A percentile compares a stretch with the other conserved stretches of the same genome.
Evolutionary conservation across 2,888 invertebrate species (phyloP).

Genomic region (Drosophila antonietae): DNA sequence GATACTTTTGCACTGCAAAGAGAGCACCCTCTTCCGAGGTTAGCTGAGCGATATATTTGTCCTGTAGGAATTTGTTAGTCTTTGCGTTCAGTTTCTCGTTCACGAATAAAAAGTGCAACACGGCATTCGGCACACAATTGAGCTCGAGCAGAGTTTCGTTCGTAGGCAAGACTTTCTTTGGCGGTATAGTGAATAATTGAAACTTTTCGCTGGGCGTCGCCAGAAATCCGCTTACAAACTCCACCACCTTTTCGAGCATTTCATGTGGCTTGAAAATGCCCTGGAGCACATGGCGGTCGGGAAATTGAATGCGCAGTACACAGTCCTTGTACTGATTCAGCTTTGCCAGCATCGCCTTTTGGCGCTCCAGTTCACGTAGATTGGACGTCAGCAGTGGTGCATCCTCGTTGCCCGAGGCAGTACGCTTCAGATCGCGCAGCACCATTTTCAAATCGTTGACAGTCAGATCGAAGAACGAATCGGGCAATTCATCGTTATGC

Average conservation of each 20-base stretch:
- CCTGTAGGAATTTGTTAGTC: constrained; percentile 85
- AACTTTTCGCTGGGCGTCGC: constrained; percentile 88
- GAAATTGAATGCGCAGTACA: constrained; percentile 94
- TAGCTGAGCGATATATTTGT: constrained; percentile 87
- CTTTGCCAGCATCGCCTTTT: constrained; percentile 86
- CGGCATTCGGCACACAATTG: constrained; percentile 91
- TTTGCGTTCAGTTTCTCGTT: constrained; percentile 67
- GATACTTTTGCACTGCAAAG: constrained; percentile 89
- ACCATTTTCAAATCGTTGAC: constrained; percentile 92
- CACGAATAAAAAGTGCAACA: constrained; percentile 89
- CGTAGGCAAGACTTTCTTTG: constrained; percentile 88
- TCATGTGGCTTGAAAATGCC: constrained; percentile 93
- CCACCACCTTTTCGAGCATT: constrained; percentile 88
- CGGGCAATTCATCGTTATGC: constrained; percentile 89
- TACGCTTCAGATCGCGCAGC: constrained; percentile 89
- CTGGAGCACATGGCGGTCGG: constrained; percentile 93
- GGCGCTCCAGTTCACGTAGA: constrained; percentile 87
- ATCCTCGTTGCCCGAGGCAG: constrained; percentile 88
- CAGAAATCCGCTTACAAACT: constrained; percentile 91
- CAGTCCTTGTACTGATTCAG: constrained; percentile 90
- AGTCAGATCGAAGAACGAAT: constrained; percentile 95
- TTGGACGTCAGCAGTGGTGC: constrained; percentile 90
- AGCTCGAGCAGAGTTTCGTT: constrained; percentile 89
- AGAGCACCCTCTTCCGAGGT: constrained; percentile 89
- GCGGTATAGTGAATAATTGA: constrained; percentile 93